Evolutionary conservation across 2,113 vertebrate genomes (phyloP).

Genomic region (Lonchura striata): DNA sequence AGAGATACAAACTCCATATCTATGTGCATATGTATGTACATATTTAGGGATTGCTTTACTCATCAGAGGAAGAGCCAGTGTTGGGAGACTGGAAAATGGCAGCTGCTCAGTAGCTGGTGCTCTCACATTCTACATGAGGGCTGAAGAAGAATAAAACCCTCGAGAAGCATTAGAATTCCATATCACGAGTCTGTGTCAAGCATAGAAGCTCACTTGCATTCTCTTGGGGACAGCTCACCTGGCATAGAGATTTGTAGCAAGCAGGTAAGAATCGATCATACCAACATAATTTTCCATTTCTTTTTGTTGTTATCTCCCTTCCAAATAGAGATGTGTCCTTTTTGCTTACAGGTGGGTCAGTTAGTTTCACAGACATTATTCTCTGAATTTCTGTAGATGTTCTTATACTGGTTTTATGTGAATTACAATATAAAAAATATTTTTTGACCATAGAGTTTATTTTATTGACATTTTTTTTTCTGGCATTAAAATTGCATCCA

Average conservation of each 20-base stretch:
- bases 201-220: neutral
- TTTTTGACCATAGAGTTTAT: neutral
- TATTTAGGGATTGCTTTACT: constrained; percentile 1
- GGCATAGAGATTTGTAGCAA: neutral
- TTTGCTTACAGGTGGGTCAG: neutral
- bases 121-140: neutral
- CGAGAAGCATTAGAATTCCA: neutral
- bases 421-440: neutral
- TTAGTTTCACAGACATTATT: neutral
- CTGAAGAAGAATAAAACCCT: neutral
- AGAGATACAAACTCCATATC: neutral
- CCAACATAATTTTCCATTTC: neutral
- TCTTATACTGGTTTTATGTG: neutral
- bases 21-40: neutral
- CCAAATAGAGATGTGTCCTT: neutral
- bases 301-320: neutral
- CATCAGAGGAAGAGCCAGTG: neutral
- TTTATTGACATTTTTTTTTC: neutral
- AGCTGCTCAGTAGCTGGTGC: neutral
- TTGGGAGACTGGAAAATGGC: neutral
- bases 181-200: neutral
- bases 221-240: neutral
- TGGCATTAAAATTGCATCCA: neutral
- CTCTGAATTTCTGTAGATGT: neutral
- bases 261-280: accelerated